These are phyloP conservation scores for Syngnathoides biaculeatus DNA, from an alignment of 2,113 vertebrate genomes.

Conservation along the genomic window DNA sequence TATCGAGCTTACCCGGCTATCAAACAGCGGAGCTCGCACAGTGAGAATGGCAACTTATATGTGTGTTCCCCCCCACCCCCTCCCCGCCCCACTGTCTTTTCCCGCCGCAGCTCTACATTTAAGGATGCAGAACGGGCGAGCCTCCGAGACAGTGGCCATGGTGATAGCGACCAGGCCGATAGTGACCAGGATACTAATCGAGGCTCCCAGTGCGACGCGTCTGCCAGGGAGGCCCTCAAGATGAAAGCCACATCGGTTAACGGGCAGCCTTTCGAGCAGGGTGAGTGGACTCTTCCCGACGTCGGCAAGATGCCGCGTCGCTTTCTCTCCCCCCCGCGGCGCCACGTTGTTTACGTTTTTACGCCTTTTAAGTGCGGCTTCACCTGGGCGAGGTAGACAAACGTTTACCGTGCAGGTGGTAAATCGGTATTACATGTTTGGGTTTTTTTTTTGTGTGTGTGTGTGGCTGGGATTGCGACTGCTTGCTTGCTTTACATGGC, in stretches of 20 bases:
- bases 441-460: slow-evolving; percentile 11
- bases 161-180: slow-evolving; percentile 99
- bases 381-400: slow-evolving; percentile 1
- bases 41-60: slow-evolving; percentile 47
- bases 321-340: slow-evolving; percentile 31
- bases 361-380: slow-evolving; percentile 25
- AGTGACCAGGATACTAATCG: slow-evolving; percentile 99
- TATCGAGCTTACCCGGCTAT: slow-evolving; percentile 42
- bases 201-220: slow-evolving; percentile 99
- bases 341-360: slow-evolving; percentile 42
- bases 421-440: slow-evolving; percentile 2
- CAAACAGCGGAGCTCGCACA: slow-evolving; percentile 33
- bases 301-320: slow-evolving; percentile 58
- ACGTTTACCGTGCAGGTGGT: slow-evolving; percentile 21
- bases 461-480: background rate
- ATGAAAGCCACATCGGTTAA: slow-evolving; percentile 97
- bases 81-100: slow-evolving; percentile 1
- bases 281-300: slow-evolving; percentile 80
- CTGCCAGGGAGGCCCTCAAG: slow-evolving; percentile 98
- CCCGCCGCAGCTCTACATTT: slow-evolving; percentile 95
- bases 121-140: slow-evolving; percentile 99
- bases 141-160: slow-evolving; percentile 99
- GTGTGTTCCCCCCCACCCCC: background rate
- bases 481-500: slow-evolving; percentile 37
- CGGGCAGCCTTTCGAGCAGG: slow-evolving; percentile 95